Base-by-base conservation (phyloP, 2,888 invertebrate genomes). In the Conchocele bisecta region DNA sequence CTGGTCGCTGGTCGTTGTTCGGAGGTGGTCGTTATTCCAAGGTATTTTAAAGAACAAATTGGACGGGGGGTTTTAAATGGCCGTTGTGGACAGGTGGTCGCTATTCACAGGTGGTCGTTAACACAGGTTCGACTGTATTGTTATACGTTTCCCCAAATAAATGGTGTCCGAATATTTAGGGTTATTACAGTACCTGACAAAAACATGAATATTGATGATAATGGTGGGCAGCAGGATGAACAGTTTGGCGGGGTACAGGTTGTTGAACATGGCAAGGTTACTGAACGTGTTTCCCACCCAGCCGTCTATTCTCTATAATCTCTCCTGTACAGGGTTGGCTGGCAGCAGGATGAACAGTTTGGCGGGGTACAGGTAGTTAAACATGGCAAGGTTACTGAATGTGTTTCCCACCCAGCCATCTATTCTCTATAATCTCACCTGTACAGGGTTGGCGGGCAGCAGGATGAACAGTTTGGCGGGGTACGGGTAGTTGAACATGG, bases 401-500 rank as follows among this genome's bases (percentile, higher is more conserved):
- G 89, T 86, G 68, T 90, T 90, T 29, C 91, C 70, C 4, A 86
- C 76, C 90, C 90, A 91, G 7, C 86, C 85, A 35, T n/a, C n/a
- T n/a, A n/a, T n/a, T n/a, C n/a, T n/a, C n/a, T n/a, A n/a, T n/a
- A n/a, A n/a, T 26, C 79, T 69, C 76, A 90, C 91, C 68, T 88
- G 88, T 15, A 91, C 90, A 24, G 91, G 91, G 58, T 84, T 79
- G 3, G 86, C 89, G 7, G 91, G 91, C 17, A 91, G 71, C 26
- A 72, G 74, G 46, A 56, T 72, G 77, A 89, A 77, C 73, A 91
- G 89, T 11, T 78, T 61, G 3, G 89, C 84, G 3, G 88, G 81
- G 75, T 91, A 91, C 3, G 91, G 91, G 64, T 91, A 91, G 68
- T 91, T 88, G 79, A 91, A 82, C 91, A 91, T 91, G 22, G 91